Evolutionary conservation across 2,113 vertebrate species (phyloP).

Genomic region (Channa argus): DNA sequence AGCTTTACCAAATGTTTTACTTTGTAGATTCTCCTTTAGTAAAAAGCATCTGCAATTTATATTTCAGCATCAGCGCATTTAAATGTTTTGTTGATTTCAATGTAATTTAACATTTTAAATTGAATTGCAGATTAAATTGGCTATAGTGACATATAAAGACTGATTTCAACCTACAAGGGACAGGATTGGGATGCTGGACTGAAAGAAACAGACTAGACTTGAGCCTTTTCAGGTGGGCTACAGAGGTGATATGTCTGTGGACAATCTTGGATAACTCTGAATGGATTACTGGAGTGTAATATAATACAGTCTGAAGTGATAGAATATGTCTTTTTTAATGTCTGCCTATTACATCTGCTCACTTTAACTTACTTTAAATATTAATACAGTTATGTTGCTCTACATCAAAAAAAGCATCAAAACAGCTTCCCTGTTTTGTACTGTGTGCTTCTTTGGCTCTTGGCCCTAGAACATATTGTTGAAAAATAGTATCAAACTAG

Average conservation of each 20-base stretch:
- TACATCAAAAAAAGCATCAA: background rate
- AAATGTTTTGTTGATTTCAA: constrained; percentile 15
- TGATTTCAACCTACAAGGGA: background rate
- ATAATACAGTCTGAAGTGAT: background rate
- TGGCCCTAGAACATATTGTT: background rate
- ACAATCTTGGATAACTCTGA: background rate
- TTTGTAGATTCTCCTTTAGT: constrained; percentile 3
- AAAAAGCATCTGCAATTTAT: constrained; percentile 29
- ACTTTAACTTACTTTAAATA: background rate
- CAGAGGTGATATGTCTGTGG: too few relatives aligned
- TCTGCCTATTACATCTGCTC: background rate
- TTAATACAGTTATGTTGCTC: background rate
- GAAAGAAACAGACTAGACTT: background rate
- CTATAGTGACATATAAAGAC: background rate
- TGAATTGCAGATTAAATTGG: constrained; percentile 9
- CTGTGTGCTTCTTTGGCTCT: background rate
- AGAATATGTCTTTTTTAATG: constrained; percentile 11
- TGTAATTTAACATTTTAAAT: background rate
- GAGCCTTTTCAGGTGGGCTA: background rate
- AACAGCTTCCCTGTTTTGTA: background rate
- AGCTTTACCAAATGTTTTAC: constrained; percentile 24
- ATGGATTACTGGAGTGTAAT: constrained; percentile 7
- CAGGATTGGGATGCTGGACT: background rate
- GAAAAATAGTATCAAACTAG: constrained; percentile 7
- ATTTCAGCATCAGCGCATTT: constrained; percentile 10